Evolutionary conservation across 2,113 vertebrate genomes (phyloP), one percentile per base, ranked within the genome.

Genomic region (Laticauda laticaudata): DNA sequence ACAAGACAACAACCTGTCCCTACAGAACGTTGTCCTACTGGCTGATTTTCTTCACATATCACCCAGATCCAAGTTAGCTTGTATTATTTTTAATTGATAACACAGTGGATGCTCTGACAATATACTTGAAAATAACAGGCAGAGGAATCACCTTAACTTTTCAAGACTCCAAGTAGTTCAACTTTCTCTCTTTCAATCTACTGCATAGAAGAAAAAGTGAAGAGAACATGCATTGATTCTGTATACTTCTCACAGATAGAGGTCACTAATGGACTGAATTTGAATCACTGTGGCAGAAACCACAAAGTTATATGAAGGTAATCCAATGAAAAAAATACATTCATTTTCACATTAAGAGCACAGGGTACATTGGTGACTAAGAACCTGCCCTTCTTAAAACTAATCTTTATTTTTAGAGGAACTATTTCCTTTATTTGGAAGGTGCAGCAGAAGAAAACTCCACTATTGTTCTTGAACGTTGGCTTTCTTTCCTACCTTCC

Each of bases 221-320:
- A 88, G 95, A 92, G 93, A 54, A 89, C 75, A 90, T 90, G 0
- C 34, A 64, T 0, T 95, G 97, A 97, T 94, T 97, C 75, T 81
- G 94, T 94, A 97, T 96, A 94, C 95, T 97, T 98, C 94, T 97
- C 95, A 94, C 98, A 98, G 98, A 98, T 97, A 98, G 98, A 98
- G 98, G 98, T 98, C 98, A 98, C 97, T 98, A 98, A 98, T 98
- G 97, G 97, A 97, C 98, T 97, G 95, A 95, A 97, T 98, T 98
- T 98, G 97, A 98, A 98, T 97, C 95, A 34, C 39, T 54, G 92
- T 97, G 91, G 90, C 95, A 95, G 95, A 97, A 97, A 93, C 92
- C 94, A 96, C 96, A 94, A 97, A 97, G 96, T 98, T 97, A 97
- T 94, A 96, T 94, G 94, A 94, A 97, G 97, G 97, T 95, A 96